phyloP scores from a whole-genome alignment of 2,113 vertebrate species.

The Antigone vipio region DNA sequence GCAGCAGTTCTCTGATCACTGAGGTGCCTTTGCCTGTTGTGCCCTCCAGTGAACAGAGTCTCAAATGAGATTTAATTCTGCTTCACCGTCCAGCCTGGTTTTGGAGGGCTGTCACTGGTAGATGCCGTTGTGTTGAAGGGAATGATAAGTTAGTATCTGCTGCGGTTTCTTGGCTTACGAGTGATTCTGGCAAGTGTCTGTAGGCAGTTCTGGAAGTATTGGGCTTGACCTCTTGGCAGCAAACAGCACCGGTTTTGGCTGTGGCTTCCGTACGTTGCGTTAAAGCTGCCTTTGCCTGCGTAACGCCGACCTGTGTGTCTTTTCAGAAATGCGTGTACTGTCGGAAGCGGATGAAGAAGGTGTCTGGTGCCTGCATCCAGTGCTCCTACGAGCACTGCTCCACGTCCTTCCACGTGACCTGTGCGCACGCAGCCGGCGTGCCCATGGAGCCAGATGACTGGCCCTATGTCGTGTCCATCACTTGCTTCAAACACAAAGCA shows the following conservation, averaged over 20 bases:
- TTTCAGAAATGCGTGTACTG: constrained; percentile 93
- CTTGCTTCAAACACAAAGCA: constrained; percentile 88
- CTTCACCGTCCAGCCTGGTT: background rate
- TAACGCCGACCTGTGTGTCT: background rate
- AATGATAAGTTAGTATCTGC: rapidly evolving
- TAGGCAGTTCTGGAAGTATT: background rate
- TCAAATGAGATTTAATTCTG: background rate
- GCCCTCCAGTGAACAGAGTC: background rate
- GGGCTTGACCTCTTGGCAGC: background rate
- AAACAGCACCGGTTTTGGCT: rapidly evolving
- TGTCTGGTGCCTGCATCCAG: constrained; percentile 90
- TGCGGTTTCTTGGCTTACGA: background rate
- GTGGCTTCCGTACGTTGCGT: rapidly evolving
- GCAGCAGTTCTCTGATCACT: background rate
- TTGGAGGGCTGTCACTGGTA: background rate
- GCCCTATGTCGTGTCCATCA: constrained; percentile 94
- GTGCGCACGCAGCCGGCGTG: constrained; percentile 88
- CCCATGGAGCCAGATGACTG: constrained; percentile 93
- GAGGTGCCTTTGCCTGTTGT: too few species aligned
- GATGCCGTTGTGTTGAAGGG: rapidly evolving
- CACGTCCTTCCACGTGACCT: constrained; percentile 97
- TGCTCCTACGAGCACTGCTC: constrained; percentile 91
- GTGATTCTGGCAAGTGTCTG: rapidly evolving
- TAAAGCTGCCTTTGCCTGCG: background rate
- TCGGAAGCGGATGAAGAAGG: constrained; percentile 78